These are phyloP conservation scores for Melanerpes formicivorus DNA, from an alignment of 2,113 vertebrate genomes.

Conservation along the genomic window DNA sequence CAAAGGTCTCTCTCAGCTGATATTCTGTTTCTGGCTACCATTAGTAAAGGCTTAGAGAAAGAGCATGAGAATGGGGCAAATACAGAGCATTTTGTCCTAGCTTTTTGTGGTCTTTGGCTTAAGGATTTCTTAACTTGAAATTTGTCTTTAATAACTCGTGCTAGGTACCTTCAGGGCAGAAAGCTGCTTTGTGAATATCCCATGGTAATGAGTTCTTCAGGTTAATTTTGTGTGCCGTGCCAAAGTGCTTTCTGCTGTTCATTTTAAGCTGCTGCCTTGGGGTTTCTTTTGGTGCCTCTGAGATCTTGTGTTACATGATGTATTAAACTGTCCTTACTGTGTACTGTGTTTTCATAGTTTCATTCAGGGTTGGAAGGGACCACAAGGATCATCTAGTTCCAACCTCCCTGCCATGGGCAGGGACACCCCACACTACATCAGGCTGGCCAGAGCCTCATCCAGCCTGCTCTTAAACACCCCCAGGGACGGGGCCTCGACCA, in stretches of 20 bases:
- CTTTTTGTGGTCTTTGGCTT: neutral
- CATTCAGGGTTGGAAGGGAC: no score
- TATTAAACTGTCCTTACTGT: neutral
- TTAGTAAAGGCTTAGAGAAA: neutral
- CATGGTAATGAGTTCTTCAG: neutral
- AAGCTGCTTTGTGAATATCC: neutral
- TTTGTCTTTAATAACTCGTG: conserved; percentile 7
- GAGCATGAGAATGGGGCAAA: neutral
- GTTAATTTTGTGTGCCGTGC: neutral
- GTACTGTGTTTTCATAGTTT: neutral
- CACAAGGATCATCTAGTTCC: no score
- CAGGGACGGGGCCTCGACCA: no score
- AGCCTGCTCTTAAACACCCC: no score
- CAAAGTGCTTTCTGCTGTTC: neutral
- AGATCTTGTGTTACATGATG: neutral
- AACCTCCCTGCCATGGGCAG: no score
- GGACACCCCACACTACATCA: no score
- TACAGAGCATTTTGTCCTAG: neutral
- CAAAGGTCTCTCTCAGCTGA: neutral
- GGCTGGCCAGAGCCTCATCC: no score
- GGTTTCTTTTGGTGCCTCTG: neutral
- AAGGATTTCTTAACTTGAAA: neutral
- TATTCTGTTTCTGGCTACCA: neutral
- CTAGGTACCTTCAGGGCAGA: neutral
- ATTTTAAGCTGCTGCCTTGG: neutral